These are phyloP conservation scores for Oryctes rhinoceros DNA, from an alignment of 1,140 invertebrate species.

Conservation along the genomic window DNA sequence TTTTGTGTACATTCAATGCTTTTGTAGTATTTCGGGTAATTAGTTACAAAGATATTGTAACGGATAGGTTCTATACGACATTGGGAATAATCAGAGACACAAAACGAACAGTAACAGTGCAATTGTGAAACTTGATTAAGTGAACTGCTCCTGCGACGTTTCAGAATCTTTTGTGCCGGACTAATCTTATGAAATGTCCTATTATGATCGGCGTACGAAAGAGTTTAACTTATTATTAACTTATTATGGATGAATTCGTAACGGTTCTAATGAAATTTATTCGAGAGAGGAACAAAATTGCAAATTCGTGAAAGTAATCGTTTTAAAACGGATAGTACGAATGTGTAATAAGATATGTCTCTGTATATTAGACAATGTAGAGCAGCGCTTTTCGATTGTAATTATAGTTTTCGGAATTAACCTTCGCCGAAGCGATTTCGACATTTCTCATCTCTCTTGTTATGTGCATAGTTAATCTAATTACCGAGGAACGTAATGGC, in stretches of 20 bases:
- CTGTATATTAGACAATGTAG: background rate
- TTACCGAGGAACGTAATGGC: background rate
- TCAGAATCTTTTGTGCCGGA: slow-evolving; percentile 1
- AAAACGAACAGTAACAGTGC: background rate
- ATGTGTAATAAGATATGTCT: too few species aligned
- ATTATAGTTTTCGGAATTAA: slow-evolving; percentile 20
- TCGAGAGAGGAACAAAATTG: background rate
- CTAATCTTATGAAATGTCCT: background rate
- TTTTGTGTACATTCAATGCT: background rate
- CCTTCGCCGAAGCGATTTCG: background rate
- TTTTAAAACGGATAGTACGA: too few species aligned
- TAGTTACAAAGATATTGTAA: background rate
- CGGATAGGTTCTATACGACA: background rate
- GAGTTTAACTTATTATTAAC: slow-evolving; percentile 22
- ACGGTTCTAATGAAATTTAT: slow-evolving; percentile 8
- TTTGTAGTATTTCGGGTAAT: background rate
- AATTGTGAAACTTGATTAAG: slow-evolving; percentile 5
- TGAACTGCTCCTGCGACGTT: background rate
- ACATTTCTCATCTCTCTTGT: slow-evolving; percentile 9
- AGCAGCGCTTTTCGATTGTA: background rate
- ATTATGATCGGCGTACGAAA: background rate
- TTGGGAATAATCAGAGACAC: background rate
- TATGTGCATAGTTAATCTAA: background rate
- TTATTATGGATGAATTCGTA: slow-evolving; percentile 14
- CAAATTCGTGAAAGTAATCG: background rate